These are phyloP conservation scores for Rallus limicola DNA, from an alignment of 2,113 vertebrate species.

Conservation along the genomic window DNA sequence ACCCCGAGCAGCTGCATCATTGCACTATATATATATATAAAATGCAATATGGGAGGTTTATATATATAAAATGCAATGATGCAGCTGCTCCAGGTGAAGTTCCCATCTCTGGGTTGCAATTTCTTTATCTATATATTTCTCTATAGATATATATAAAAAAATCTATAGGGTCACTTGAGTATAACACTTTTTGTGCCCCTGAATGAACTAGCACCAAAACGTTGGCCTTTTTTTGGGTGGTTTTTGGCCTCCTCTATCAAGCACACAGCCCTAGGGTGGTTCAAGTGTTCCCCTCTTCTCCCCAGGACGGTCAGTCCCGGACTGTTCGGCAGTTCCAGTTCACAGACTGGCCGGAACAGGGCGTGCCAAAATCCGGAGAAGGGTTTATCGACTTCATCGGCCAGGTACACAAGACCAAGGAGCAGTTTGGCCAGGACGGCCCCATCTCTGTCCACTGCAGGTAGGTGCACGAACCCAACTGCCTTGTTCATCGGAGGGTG, in stretches of 20 bases:
- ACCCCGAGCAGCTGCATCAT: background rate
- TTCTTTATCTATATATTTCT: no score
- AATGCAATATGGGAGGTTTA: background rate
- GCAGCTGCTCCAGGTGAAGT: no score
- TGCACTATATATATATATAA: no score
- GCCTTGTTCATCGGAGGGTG: accelerated
- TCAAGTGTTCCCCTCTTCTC: accelerated
- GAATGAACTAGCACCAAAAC: background rate
- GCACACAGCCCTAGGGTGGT: accelerated
- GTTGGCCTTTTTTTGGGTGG: no score
- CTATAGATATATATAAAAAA: no score
- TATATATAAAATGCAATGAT: no score
- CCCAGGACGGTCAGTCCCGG: constrained; percentile 93
- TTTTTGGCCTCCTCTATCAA: background rate
- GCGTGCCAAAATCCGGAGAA: constrained; percentile 96
- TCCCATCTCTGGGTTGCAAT: no score
- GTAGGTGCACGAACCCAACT: constrained; percentile 10
- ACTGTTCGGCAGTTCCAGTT: constrained; percentile 99
- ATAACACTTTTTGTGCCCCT: background rate
- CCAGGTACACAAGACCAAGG: constrained; percentile 99
- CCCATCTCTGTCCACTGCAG: constrained; percentile 99
- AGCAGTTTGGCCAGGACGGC: constrained; percentile 98
- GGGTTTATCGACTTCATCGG: constrained; percentile 98
- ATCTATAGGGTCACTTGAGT: background rate
- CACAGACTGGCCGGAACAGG: constrained; percentile 97